These are phyloP conservation scores for Papilio glaucus DNA, from an alignment of 1,140 invertebrate species.

Conservation along the genomic window DNA sequence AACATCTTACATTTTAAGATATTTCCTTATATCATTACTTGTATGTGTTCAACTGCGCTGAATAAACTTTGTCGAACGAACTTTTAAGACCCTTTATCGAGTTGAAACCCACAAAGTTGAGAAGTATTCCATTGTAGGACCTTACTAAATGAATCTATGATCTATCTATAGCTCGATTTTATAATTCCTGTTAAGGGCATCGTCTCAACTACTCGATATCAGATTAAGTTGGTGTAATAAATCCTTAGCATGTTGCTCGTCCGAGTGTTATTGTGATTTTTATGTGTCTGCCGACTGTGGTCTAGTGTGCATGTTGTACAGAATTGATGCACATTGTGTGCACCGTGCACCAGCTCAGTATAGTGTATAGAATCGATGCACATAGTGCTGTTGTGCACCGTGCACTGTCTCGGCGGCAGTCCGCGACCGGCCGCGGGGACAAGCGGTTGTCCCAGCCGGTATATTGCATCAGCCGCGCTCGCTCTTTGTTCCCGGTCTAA, in stretches of 20 bases:
- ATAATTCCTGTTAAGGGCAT: neutral
- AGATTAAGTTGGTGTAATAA: neutral
- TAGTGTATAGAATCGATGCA: constrained; percentile 47
- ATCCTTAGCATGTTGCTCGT: neutral
- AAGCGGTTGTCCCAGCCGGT: constrained; percentile 46
- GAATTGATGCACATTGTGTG: constrained; percentile 9
- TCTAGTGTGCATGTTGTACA: constrained; percentile 7
- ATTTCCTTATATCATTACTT: too few species aligned
- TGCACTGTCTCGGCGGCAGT: constrained; percentile 43
- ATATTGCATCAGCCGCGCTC: constrained; percentile 47
- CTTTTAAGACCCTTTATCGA: neutral
- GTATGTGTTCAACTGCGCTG: too few species aligned
- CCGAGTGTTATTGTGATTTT: constrained; percentile 52
- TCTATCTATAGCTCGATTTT: neutral
- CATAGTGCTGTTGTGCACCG: constrained; percentile 45
- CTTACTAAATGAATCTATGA: neutral
- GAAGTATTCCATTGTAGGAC: neutral
- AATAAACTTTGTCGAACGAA: neutral
- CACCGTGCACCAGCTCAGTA: constrained; percentile 36
- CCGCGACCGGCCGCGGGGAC: constrained; percentile 41
- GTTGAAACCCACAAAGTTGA: neutral
- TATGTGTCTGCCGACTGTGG: constrained; percentile 51
- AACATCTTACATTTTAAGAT: too few species aligned
- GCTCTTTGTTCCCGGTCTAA: constrained; percentile 41
- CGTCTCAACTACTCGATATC: neutral